These are phyloP conservation scores for Siderastrea siderea DNA, from an alignment of 92 coral and sea anemone species.

Conservation along the genomic window DNA sequence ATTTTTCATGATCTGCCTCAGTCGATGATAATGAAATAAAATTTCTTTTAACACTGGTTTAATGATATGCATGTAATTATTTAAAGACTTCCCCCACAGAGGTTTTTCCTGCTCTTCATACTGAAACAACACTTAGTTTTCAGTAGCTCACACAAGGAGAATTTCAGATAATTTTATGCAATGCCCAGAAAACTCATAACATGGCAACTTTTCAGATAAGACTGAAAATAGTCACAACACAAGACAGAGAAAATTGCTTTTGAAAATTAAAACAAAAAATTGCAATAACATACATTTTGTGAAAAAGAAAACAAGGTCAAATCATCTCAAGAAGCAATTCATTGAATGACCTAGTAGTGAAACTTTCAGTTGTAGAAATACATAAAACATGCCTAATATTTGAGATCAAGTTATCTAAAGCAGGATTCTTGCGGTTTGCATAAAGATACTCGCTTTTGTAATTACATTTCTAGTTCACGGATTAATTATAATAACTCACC, in stretches of 20 bases:
- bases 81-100: neutral
- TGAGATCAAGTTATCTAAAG: neutral
- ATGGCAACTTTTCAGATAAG: neutral
- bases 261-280: neutral
- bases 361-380: neutral
- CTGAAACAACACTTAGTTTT: neutral
- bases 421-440: conserved; percentile 7
- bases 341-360: conserved; percentile 1
- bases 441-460: conserved; percentile 16
- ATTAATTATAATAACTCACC: neutral
- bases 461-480: conserved; percentile 20
- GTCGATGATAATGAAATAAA: neutral
- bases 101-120: neutral
- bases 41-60: neutral
- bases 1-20: neutral
- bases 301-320: neutral
- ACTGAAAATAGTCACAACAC: conserved; percentile 2
- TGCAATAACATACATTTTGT: neutral
- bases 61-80: neutral
- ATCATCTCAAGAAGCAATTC: neutral
- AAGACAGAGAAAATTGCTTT: neutral
- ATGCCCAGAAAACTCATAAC: neutral
- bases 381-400: neutral
- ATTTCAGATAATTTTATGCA: neutral
- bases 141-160: neutral